Conservation (phyloP, 1,140 invertebrate species). For the Papilio helenus region DNA sequence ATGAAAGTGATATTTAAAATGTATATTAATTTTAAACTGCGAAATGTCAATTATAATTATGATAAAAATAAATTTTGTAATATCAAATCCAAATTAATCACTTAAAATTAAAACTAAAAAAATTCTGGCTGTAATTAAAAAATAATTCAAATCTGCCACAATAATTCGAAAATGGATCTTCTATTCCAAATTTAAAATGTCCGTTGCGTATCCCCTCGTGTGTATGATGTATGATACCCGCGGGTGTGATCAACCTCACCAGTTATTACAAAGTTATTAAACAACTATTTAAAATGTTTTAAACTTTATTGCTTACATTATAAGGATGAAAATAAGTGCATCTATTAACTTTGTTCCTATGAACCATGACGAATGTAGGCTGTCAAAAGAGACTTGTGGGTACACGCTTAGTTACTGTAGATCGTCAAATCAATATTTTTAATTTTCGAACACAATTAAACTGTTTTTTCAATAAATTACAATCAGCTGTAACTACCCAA, state of each 20-base stretch:
- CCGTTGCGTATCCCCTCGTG: slow-evolving; percentile 10
- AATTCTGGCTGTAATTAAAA: slow-evolving; percentile 3
- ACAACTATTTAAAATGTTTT: background rate
- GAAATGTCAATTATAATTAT: too few relatives aligned
- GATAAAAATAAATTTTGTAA: background rate
- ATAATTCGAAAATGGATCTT: slow-evolving; percentile 16
- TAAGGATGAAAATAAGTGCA: background rate
- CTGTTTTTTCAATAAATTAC: too few relatives aligned
- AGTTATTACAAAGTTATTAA: background rate
- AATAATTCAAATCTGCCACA: background rate
- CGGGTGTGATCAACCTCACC: slow-evolving; percentile 12
- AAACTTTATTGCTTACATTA: background rate
- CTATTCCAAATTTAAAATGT: slow-evolving; percentile 24
- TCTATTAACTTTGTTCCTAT: slow-evolving; percentile 1
- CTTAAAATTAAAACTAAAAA: background rate
- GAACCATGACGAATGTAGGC: slow-evolving; percentile 20
- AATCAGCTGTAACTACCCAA: too few relatives aligned
- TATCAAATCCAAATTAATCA: background rate
- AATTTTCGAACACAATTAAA: background rate
- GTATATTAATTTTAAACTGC: too few relatives aligned
- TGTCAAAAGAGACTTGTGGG: slow-evolving; percentile 16
- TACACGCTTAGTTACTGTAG: slow-evolving; percentile 12
- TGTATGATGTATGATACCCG: slow-evolving; percentile 9
- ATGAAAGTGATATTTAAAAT: background rate
- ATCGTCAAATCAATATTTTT: background rate